Evolutionary conservation across 2,113 vertebrate species (phyloP).

Genomic region (Pelecanoides urinatrix): DNA sequence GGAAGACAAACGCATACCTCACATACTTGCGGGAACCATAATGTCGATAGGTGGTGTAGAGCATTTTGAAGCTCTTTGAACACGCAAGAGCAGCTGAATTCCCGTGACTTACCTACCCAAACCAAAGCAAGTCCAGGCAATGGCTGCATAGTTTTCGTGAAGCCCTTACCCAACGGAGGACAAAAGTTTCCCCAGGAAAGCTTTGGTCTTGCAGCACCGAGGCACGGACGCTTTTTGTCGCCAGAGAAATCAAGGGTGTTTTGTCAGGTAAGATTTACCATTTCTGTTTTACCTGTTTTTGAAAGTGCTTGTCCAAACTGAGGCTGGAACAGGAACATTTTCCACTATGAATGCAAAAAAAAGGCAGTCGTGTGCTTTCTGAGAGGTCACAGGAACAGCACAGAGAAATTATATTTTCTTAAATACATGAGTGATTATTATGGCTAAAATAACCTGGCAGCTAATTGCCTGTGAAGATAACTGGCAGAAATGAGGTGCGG

Average conservation of each 20-base stretch:
- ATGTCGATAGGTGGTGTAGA: slow-evolving; percentile 28
- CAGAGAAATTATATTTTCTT: background rate
- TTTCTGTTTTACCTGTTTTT: background rate
- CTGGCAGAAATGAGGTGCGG: background rate
- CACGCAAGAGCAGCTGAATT: slow-evolving; percentile 60
- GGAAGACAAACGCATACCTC: slow-evolving; percentile 15
- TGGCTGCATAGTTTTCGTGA: slow-evolving; percentile 69
- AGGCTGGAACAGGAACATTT: background rate
- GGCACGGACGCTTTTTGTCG: background rate
- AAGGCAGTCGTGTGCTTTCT: background rate
- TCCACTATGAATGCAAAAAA: background rate
- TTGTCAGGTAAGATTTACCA: slow-evolving; percentile 55
- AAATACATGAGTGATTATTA: background rate
- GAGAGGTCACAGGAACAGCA: background rate
- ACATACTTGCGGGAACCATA: slow-evolving; percentile 1
- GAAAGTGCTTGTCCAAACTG: background rate
- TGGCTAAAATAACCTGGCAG: background rate
- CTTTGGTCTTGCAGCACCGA: slow-evolving; percentile 34
- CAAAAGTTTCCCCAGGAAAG: slow-evolving; percentile 34
- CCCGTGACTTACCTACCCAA: slow-evolving; percentile 65
- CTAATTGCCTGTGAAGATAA: background rate
- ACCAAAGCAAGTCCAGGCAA: slow-evolving; percentile 79
- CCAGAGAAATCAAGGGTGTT: background rate
- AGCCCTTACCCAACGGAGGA: slow-evolving; percentile 34
- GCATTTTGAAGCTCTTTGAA: slow-evolving; percentile 61